Base-by-base conservation (phyloP, 2,113 vertebrate species). In the Callipepla squamata region DNA sequence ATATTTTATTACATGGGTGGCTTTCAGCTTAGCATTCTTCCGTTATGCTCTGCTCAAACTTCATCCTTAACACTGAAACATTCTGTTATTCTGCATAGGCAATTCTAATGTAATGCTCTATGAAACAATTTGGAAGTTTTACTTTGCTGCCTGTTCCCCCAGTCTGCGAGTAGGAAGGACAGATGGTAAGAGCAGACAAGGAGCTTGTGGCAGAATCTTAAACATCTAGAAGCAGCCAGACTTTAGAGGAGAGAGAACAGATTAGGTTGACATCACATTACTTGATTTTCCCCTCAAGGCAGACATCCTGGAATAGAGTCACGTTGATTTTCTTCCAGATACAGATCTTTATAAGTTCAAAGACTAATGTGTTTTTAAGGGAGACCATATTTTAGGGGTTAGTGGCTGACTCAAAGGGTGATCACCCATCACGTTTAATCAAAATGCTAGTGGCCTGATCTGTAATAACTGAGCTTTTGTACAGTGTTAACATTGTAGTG, bases 111-210 rank as follows among this genome's bases (percentile, higher is more conserved):
- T 28, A 75, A n/a, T 21, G n/a, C 17, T 20, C 32, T 34, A 7
- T 59, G 36, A 45, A 59, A 34, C 42, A 14, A 32, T 26, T 14
- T 23, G n/a, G 32, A 26, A 42, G 13, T 11, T n/a, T 18, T 75
- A 32, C 13, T 34, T 47, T 75, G 55, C 40, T 44, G 53, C 51
- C 17, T 74, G 21, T 45, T 58, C 16, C 30, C 7, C 5, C 32
- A 12, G 7, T 13, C 40, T 42, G 30, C 45, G n/a, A 72, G 40
- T 12, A 79, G 57, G 51, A 92, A 81, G 84, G 80, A 87, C 92
- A 95, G 80, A 96, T 89, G 86, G 88, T 40, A 76, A 42, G 14
- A 82, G 67, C 70, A 82, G 74, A 66, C 40, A 11, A 38, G 70
- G 58, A 94, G 51, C n/a, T 75, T 74, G 51, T 77, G 32, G 48